Base-by-base conservation (phyloP, 2,113 vertebrate species). In the Malurus cyaneus region DNA sequence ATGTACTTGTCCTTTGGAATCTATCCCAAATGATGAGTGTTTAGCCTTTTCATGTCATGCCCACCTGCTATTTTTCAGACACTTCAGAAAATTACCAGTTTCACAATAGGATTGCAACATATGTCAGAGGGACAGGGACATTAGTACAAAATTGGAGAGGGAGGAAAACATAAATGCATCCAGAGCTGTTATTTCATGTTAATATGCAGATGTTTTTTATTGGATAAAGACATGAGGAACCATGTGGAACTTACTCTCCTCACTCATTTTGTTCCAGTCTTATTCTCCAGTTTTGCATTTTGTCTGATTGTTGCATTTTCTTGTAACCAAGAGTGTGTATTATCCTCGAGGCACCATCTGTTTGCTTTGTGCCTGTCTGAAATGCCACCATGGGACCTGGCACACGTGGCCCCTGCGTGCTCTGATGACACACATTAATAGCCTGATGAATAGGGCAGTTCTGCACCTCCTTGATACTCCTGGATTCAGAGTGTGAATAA, bases 161-260 rank as follows among this genome's bases (percentile, higher is more conserved):
- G 64, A 88, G 41, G 28, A 93, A 78, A 88, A n/a, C 10, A 67
- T 23, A 53, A 94, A 80, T 44, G 65, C 50, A 47, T 71, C 71
- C 74, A 94, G 79, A 94, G 67, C 85, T 93, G 79, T 95, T 93
- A 95, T 93, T 96, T 96, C 92, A 92, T 95, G 82, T 70, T 88
- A 95, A 96, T 95, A 92, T 81, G 88, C 90, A 88, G 88, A 70
- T 91, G 60, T 2, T 67, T 94, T 93, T 74, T 67, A 71, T 90
- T 84, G 54, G 49, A 79, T 82, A 74, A 88, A 62, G 69, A 78
- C 41, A 15, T 16, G 64, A 39, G 12, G 41, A 91, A 26, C 57
- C 31, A 28, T 41, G 54, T 13, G 49, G 73, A 74, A 64, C 61
- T 94, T 86, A 53, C 65, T 95, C n/a, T 93, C 36, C 20, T 79